Evolutionary conservation across 2,113 vertebrate genomes (phyloP).

Genomic region (Cyprinodon tularosa): DNA sequence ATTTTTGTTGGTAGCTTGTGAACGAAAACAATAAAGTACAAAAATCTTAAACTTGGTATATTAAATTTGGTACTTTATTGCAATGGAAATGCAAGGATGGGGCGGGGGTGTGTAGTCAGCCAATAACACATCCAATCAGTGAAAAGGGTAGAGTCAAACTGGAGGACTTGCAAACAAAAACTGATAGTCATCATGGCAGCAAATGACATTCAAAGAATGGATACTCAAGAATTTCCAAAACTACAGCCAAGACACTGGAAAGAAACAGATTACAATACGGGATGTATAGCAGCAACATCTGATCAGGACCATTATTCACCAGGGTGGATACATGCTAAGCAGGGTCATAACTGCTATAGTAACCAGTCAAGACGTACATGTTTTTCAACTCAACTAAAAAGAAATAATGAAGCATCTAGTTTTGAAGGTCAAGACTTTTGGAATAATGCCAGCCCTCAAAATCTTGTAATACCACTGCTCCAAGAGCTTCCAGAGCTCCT

Average conservation of each 20-base stretch:
- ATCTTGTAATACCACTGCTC: no score
- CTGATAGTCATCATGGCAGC: not conserved
- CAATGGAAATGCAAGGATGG: not conserved
- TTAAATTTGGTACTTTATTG: not conserved
- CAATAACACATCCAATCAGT: not conserved
- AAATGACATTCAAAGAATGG: not conserved
- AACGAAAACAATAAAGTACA: not conserved
- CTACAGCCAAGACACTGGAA: not conserved
- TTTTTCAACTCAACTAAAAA: no score
- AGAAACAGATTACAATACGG: not conserved
- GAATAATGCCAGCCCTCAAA: no score
- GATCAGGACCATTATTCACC: not conserved
- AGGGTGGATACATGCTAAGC: not conserved
- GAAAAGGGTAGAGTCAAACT: not conserved
- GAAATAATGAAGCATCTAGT: no score
- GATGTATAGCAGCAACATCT: not conserved
- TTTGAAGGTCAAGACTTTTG: no score
- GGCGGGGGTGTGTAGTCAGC: not conserved
- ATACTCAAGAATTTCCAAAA: not conserved
- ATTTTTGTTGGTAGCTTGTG: not conserved
- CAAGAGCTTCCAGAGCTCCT: not conserved
- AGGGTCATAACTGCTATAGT: not conserved
- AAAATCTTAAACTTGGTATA: not conserved
- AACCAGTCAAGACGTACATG: not conserved
- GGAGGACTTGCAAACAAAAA: not conserved